Evolutionary conservation across 2,113 vertebrate species (phyloP).

Genomic region (Calidris pugnax): DNA sequence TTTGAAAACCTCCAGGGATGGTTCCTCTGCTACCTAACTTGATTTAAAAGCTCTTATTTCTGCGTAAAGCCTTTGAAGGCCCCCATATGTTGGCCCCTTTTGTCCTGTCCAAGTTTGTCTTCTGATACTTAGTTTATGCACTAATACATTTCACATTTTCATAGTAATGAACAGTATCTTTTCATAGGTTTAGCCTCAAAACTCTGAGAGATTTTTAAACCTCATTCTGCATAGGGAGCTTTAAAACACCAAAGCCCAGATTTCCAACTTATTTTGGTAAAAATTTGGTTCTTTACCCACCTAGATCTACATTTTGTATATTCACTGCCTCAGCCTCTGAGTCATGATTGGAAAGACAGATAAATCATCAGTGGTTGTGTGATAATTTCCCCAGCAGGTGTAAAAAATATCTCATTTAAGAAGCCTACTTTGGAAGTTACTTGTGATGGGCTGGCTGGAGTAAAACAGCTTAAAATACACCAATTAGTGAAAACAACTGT

Average conservation of each 20-base stretch:
- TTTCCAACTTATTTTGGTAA: not conserved
- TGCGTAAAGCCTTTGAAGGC: not conserved
- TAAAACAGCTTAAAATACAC: not conserved
- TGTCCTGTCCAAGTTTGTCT: not conserved
- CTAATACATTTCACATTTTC: not conserved
- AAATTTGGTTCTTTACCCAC: not conserved
- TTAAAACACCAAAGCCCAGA: not conserved
- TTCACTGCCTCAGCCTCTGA: not conserved
- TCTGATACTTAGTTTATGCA: not conserved
- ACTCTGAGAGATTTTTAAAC: not conserved
- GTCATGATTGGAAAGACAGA: not conserved
- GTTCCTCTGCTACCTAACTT: not conserved
- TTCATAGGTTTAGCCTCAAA: not conserved
- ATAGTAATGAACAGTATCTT: not conserved
- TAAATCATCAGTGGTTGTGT: not conserved
- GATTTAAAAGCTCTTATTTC: not conserved
- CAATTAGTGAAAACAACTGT: not conserved
- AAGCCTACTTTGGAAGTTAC: not conserved
- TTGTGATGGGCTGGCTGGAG: not conserved
- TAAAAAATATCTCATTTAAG: not conserved
- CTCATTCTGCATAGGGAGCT: not conserved
- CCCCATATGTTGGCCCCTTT: not conserved
- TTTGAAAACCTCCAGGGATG: no score
- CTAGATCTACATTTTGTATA: not conserved
- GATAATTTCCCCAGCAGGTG: not conserved